phyloP scores from a whole-genome alignment of 2,797 vertebrate species.

The Hydrophis major region DNA sequence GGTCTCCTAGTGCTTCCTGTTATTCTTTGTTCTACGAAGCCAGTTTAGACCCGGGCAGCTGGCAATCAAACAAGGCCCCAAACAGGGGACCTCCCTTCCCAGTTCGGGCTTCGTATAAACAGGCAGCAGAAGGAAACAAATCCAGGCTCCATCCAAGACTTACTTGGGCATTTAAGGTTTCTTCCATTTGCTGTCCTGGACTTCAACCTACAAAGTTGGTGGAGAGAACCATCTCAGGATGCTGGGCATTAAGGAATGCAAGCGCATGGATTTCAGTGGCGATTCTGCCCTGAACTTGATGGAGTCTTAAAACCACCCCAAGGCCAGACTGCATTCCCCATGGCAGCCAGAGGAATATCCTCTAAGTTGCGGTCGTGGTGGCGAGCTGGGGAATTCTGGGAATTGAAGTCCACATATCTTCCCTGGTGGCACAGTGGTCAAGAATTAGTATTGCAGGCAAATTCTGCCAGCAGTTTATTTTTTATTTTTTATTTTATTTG shows the following conservation, averaged over 20 bases:
- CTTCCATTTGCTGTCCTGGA: background rate
- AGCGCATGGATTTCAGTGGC: background rate
- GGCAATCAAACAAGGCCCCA: background rate
- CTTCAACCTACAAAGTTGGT: background rate
- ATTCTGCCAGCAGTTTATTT: too few relatives aligned
- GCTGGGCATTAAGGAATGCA: background rate
- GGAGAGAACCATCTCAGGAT: background rate
- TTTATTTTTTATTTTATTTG: too few relatives aligned
- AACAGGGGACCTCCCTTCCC: background rate
- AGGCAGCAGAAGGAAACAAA: background rate
- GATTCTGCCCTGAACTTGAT: background rate
- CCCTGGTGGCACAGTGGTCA: background rate
- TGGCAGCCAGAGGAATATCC: background rate
- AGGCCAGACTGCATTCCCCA: background rate
- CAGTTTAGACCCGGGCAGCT: background rate
- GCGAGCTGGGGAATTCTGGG: background rate
- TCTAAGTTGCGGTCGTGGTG: background rate
- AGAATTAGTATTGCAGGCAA: too few relatives aligned
- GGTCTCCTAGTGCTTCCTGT: background rate
- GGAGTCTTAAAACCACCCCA: background rate
- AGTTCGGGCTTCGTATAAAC: background rate
- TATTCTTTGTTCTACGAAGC: background rate
- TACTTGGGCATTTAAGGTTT: background rate
- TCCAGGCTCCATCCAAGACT: background rate
- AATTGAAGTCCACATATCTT: background rate